These are phyloP conservation scores for Formica aserva DNA, from an alignment of 2,888 invertebrate genomes.

Conservation along the genomic window DNA sequence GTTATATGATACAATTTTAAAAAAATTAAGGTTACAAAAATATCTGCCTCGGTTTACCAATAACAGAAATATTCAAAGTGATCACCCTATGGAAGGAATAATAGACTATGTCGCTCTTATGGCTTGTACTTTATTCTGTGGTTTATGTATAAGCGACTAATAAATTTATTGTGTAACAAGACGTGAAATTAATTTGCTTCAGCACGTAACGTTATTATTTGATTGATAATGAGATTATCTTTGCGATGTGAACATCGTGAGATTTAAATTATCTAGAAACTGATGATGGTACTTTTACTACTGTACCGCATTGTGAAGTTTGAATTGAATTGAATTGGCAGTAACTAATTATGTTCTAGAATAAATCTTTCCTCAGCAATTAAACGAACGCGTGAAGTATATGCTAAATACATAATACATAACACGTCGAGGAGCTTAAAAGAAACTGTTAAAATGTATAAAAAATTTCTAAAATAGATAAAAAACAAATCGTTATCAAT, in stretches of 20 bases:
- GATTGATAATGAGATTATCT: slow-evolving; percentile 1
- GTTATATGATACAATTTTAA: background rate
- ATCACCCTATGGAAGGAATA: background rate
- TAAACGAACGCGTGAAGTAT: background rate
- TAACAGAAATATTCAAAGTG: slow-evolving; percentile 14
- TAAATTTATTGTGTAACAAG: slow-evolving; percentile 28
- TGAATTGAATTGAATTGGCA: slow-evolving; percentile 42
- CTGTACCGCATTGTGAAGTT: background rate
- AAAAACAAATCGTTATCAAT: background rate
- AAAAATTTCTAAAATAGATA: background rate
- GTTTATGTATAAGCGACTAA: background rate
- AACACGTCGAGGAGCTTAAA: background rate
- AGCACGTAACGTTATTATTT: slow-evolving; percentile 10
- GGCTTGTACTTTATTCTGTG: background rate
- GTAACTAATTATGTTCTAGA: slow-evolving; percentile 28
- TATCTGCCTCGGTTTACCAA: background rate
- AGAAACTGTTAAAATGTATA: background rate
- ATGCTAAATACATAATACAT: background rate
- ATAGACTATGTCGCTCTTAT: background rate
- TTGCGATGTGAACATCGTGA: slow-evolving; percentile 14
- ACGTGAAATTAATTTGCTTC: background rate
- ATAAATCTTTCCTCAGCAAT: slow-evolving; percentile 13
- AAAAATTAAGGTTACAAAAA: background rate
- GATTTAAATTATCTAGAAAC: slow-evolving; percentile 30
- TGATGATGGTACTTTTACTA: slow-evolving; percentile 23